Base-by-base conservation (phyloP, 2,113 vertebrate species). In the Callopanchax toddi region DNA sequence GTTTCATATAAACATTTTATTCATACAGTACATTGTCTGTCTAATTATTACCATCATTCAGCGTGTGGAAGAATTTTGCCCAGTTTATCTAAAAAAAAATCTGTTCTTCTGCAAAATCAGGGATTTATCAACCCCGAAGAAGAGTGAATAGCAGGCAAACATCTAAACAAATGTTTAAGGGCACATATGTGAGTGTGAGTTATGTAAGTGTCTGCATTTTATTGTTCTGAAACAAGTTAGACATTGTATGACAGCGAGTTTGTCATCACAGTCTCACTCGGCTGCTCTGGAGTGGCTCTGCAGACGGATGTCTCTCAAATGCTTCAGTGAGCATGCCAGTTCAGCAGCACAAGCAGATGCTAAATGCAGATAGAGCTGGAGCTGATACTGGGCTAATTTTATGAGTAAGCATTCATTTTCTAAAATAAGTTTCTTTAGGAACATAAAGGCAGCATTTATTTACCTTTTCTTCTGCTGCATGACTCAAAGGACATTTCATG, bases 241-340 rank as follows among this genome's bases (percentile, higher is more conserved):
- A 62, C 67, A 79, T 60, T 57, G 79, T 63, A 78, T 83, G 81
- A 88, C 86, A 86, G 83, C 77, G 51, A 34, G 72, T 84, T 83
- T 83, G 86, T 86, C 81, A 84, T 52, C 39, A 60, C 55, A 54
- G 83, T 83, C 59, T 36, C 81, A 82, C 85, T 84, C 76, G 56
- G 21, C 55, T 43, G 82, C 82, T 81, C 79, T 76, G 76, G 82
- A 83, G 74, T 76, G 76, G 74, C 64, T 70, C 80, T 76, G 79
- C 85, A 89, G 89, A 90, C 82, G 85, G 81, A 81, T 79, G 82
- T 81, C 72, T 79, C 69, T 85, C 84, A 67, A 67, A 81, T 34
- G 78, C 86, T 72, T 69, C 67, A 64, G 67, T 65, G 66, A 73
- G 40, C 65, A 62, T 68, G 72, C 74, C 82, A 74, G 70, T 70